These are phyloP conservation scores for Andricus quercusramuli DNA, from an alignment of 2,888 invertebrate genomes.

Conservation along the genomic window DNA sequence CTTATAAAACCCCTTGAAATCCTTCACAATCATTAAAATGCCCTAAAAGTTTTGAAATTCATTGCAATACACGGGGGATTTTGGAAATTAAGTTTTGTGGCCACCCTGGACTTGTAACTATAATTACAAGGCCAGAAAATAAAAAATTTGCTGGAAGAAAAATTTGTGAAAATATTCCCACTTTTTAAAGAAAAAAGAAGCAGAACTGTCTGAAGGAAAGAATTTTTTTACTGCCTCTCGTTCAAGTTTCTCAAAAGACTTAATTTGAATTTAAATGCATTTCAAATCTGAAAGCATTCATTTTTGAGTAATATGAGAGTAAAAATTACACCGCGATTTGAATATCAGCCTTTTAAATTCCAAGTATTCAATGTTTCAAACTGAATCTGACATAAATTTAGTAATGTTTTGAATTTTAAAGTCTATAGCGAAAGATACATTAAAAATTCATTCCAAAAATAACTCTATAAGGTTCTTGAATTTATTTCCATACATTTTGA, in stretches of 20 bases:
- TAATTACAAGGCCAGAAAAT: too few relatives aligned
- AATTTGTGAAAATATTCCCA: neutral
- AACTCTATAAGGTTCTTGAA: too few relatives aligned
- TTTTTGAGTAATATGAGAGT: neutral
- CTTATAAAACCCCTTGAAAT: too few relatives aligned
- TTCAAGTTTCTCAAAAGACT: conserved; percentile 10
- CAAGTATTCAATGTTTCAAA: neutral
- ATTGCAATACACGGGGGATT: too few relatives aligned
- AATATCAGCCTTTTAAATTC: neutral
- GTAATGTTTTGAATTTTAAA: neutral
- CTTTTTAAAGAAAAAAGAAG: neutral
- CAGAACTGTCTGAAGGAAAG: neutral
- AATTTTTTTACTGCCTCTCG: neutral
- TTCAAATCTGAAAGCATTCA: conserved; percentile 8
- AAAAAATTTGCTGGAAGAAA: too few relatives aligned
- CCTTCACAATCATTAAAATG: too few relatives aligned
- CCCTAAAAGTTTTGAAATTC: too few relatives aligned
- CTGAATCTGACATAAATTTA: neutral
- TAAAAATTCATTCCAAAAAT: too few relatives aligned
- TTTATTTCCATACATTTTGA: too few relatives aligned
- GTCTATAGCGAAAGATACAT: neutral
- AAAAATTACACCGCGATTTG: neutral
- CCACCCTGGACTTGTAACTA: too few relatives aligned
- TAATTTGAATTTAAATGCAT: conserved; percentile 31
- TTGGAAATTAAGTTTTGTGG: too few relatives aligned